Conservation (phyloP, 2,113 vertebrate species). For the Microcebus ravelobensis region DNA sequence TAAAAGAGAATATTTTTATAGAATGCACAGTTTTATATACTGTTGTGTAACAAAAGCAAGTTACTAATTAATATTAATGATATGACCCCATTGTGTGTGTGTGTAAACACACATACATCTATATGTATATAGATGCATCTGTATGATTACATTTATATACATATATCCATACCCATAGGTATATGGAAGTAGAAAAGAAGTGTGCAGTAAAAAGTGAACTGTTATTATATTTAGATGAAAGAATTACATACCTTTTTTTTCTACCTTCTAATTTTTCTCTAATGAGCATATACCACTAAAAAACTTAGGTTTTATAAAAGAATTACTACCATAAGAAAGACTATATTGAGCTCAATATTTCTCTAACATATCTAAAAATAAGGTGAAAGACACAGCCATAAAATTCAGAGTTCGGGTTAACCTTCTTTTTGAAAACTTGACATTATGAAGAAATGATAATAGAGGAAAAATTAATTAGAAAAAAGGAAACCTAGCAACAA, state of each 20-base stretch:
- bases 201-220: not conserved
- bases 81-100: not conserved
- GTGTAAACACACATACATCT: not conserved
- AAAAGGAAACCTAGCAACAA: not conserved
- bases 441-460: not conserved
- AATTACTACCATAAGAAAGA: not conserved
- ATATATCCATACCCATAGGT: not conserved
- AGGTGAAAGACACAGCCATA: not conserved
- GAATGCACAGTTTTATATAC: not conserved
- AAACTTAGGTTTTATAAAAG: not conserved
- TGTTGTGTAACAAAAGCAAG: not conserved
- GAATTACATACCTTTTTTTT: not conserved
- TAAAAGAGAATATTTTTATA: not conserved
- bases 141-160: not conserved
- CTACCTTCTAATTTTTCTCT: constrained; percentile 8
- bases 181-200: not conserved
- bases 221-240: not conserved
- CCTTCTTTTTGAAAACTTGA: not conserved
- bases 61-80: not conserved
- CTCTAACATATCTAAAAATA: not conserved
- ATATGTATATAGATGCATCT: not conserved
- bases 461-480: not conserved
- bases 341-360: constrained; percentile 9
- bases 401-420: constrained; percentile 30
- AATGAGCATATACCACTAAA: not conserved